Base-by-base conservation (phyloP, 2,113 vertebrate species). In the Orycteropus afer region DNA sequence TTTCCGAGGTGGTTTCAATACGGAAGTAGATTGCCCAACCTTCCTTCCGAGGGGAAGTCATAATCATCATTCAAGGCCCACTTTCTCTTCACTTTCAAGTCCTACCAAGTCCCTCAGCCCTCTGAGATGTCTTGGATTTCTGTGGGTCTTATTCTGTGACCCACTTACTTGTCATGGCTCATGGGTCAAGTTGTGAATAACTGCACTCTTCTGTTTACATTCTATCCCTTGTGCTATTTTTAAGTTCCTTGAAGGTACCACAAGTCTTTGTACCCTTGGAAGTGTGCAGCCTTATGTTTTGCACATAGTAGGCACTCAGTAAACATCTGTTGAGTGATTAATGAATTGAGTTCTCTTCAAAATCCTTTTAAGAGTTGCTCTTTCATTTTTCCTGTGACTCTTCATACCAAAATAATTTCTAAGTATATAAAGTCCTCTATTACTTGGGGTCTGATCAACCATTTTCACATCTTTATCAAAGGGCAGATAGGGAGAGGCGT, bases 321-420 rank as follows among this genome's bases (percentile, higher is more conserved):
- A 65, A 85, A 84, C 11, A 69, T 77, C 37, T 76, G 22, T 57
- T 92, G 77, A 88, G 22, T 93, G 53, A 76, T 63, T 37, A 45
- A 71, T 89, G 45, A 71, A 74, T 51, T 53, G 8, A n/a, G 8
- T 69, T 13, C 3, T 87, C 45, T 95, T 88, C 49, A 11, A 34
- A 53, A 92, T 77, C 47, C 32, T 63, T 34, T 79, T 37, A 86
- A 65, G 57, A 86, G 89, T 92, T 94, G 45, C 45, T 96, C 17
- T 47, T 7, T 91, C 20, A 67, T 86, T 86, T 96, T 95, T n/a
- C 34, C 63, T 94, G 61, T 96, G 86, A 94, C 42, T 97, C 59
- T 82, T 93, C 67, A 80, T 29, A 78, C 77, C 11, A 57, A 77
- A 88, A 74, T 94, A 95, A 51, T 87, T 95, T 94, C 80, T 92